These are phyloP conservation scores for Yasuhikotakia modesta DNA, from an alignment of 2,797 vertebrate species.

Conservation along the genomic window DNA sequence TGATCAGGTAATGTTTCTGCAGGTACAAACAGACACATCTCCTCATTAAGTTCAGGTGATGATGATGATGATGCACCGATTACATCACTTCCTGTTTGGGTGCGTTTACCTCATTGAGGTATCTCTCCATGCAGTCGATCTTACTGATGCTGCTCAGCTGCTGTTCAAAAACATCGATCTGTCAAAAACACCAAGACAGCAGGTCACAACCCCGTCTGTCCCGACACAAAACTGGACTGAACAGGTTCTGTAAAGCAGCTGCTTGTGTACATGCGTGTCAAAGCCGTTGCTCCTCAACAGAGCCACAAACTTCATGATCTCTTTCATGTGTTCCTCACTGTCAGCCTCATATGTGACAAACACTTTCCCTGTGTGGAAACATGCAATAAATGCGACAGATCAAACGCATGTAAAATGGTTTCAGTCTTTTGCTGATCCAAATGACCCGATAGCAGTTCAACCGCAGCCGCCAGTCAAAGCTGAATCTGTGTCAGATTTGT, in stretches of 20 bases:
- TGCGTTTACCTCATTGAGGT: constrained; percentile 77
- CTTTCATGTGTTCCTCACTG: constrained; percentile 78
- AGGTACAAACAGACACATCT: constrained; percentile 1
- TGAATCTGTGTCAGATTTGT: neutral
- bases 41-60: neutral
- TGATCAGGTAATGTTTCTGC: constrained; percentile 80
- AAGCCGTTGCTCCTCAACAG: constrained; percentile 82
- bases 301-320: constrained; percentile 82
- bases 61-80: neutral
- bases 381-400: neutral
- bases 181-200: constrained; percentile 28
- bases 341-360: constrained; percentile 82
- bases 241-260: neutral
- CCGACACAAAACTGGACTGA: no score
- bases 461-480: no score
- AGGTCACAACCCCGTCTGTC: neutral
- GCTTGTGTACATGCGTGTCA: constrained; percentile 73
- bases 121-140: constrained; percentile 84
- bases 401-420: constrained; percentile 1
- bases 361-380: constrained; percentile 70
- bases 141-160: constrained; percentile 83
- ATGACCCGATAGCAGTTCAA: neutral
- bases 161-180: constrained; percentile 84
- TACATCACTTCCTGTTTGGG: neutral
- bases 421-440: neutral